phyloP scores from a whole-genome alignment of 1,140 invertebrate genomes.

The Drosophila lowei region DNA sequence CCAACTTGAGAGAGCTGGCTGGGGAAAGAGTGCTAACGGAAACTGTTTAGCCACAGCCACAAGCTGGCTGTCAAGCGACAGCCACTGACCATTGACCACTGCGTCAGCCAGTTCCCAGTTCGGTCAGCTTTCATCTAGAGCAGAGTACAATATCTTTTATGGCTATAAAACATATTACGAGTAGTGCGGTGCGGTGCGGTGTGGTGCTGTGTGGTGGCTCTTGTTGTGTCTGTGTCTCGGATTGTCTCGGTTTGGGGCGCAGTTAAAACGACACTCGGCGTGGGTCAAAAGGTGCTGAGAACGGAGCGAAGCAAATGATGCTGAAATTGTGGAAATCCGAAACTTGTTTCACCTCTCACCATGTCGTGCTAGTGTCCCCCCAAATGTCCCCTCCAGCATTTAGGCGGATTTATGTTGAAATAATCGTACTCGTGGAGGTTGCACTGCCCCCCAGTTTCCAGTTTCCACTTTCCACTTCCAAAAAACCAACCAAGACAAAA shows the following conservation, averaged over 20 bases:
- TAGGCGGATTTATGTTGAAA: constrained; percentile 14
- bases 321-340: constrained; percentile 60
- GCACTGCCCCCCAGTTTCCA: not conserved
- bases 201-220: not conserved
- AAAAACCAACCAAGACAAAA: constrained; percentile 11
- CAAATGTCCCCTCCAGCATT: not conserved
- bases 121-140: constrained; percentile 46
- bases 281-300: constrained; percentile 76
- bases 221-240: constrained; percentile 3
- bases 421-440: not conserved
- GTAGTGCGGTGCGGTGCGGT: not conserved
- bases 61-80: too few relatives aligned
- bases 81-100: not conserved
- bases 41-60: constrained; percentile 17
- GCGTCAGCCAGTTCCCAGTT: constrained; percentile 33
- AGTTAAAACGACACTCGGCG: constrained; percentile 55
- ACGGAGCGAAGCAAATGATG: constrained; percentile 65
- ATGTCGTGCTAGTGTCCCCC: not conserved
- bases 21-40: constrained; percentile 34
- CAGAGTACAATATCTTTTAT: constrained; percentile 47
- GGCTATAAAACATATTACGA: constrained; percentile 57
- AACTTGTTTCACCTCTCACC: constrained; percentile 45
- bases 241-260: constrained; percentile 46
- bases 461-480: constrained; percentile 13
- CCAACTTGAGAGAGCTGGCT: not conserved